Conservation (phyloP, 2,797 vertebrate genomes). For the Neosilurus hyrtlii region DNA sequence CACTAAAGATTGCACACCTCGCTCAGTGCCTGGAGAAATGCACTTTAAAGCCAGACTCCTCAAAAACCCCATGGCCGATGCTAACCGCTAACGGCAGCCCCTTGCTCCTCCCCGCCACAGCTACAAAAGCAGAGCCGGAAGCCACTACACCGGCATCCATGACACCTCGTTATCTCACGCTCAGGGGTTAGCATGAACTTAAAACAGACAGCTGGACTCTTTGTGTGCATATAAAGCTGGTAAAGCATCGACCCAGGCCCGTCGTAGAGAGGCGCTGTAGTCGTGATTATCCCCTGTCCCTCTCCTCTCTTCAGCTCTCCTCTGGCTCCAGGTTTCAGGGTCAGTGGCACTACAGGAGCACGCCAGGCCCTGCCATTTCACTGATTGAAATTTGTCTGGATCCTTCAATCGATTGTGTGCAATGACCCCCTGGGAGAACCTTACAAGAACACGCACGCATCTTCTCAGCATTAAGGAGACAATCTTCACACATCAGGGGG, state of each 20-base stretch:
- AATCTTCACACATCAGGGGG: constrained; percentile 35
- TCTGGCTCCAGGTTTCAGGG: constrained; percentile 66
- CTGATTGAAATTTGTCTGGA: constrained; percentile 75
- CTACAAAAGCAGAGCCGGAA: constrained; percentile 30
- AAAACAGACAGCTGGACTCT: constrained; percentile 42
- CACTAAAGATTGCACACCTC: constrained; percentile 68
- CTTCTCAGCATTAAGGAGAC: constrained; percentile 46
- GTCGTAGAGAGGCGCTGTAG: constrained; percentile 55
- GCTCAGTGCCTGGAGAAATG: constrained; percentile 45
- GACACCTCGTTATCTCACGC: constrained; percentile 44
- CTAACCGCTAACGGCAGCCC: constrained; percentile 26
- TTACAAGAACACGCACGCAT: constrained; percentile 57
- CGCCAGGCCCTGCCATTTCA: constrained; percentile 71
- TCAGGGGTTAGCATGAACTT: constrained; percentile 41
- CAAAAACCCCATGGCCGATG: constrained; percentile 13
- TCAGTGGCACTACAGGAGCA: constrained; percentile 63
- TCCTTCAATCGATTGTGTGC: constrained; percentile 72
- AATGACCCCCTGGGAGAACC: constrained; percentile 71
- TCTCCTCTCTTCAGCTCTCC: constrained; percentile 1
- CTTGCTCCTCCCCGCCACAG: constrained; percentile 19
- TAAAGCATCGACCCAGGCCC: constrained; percentile 23
- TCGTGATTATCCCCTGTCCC: constrained; percentile 68
- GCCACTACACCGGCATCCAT: constrained; percentile 2
- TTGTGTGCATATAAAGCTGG: constrained; percentile 41
- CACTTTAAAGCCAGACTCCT: constrained; percentile 24